Base-by-base conservation (phyloP, 2,888 invertebrate species). In the Himalopsyche anomala region DNA sequence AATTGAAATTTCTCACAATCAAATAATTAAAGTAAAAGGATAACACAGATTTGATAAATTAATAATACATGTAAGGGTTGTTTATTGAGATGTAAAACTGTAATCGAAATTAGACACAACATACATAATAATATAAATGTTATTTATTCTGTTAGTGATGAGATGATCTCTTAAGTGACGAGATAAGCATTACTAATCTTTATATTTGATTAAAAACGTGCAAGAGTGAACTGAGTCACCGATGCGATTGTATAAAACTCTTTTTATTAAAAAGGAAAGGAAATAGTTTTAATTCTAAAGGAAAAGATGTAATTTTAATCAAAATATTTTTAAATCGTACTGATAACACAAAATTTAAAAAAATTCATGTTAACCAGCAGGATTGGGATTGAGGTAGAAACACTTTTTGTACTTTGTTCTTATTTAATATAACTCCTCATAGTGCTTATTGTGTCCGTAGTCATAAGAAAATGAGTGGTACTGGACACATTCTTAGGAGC, bases 301-400 rank as follows among this genome's bases (percentile, higher is more conserved):
- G n/a, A 80, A 42, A 80, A 40, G 80, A 40, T 9, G n/a, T 80
- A 40, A 80, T 80, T 80, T 80, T 80, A 38, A 40, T 81, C n/a
- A 81, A 81, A 81, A 81, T 42, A 42, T 51, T 51, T 45, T 81
- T 81, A 42, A 81, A 42, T 42, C 81, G 40, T 40, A 81, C 51
- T 62, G 81, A 45, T 81, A 40, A 56, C 40, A 82, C 51, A 86
- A 86, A 28, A 84, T 55, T 83, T 45, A 51, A 82, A 84, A 84
- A 62, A 84, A 84, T 83, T 83, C 86, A 80, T 69, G 69, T 84
- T 85, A 82, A 88, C 85, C 88, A 86, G 87, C 87, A 85, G 86
- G 85, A 88, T 88, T 84, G 86, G 87, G 85, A 87, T 87, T 88
- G 88, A 88, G 88, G 88, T 88, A 88, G 88, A 88, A 88, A 87